Base-by-base conservation (phyloP, 2,797 vertebrate genomes). In the Gorsachius magnificus region DNA sequence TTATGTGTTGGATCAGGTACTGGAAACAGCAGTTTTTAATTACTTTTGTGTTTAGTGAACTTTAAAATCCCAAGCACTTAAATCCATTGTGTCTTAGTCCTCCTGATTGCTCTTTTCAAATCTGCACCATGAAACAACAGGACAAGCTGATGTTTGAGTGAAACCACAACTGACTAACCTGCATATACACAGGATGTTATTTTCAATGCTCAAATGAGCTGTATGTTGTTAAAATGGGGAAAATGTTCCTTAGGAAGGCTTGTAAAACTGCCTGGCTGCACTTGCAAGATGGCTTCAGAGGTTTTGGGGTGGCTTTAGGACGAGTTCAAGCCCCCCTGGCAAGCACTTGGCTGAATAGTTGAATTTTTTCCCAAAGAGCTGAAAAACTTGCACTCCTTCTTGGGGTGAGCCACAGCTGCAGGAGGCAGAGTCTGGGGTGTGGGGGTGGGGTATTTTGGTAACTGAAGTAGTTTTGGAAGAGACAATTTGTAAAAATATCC, bases 11-110 rank as follows among this genome's bases (percentile, higher is more conserved):
- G 58, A 94, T 79, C 93, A 94, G 96, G 95, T 96, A 82, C 17
- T 95, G 61, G 87, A 82, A 94, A 79, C 70, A 60, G 76, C 69
- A 60, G 66, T 43, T 95, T 81, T 86, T 93, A 93, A 91, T 96
- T 96, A 91, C 43, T 90, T 88, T 43, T 72, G 63, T 72, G 85
- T 82, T 88, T 74, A 76, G 87, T 79, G 96, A 93, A 76, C 95
- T 95, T 96, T 51, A 58, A 94, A 93, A 94, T 93, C 51, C 51
- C 14, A 10, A 79, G 54, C 20, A 10, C 43, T 78, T n/a, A 51
- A 75, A 80, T 83, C 17, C 0, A 0, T 18, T 18, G 61, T n/a
- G 38, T 77, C 3, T 94, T 74, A 77, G 36, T 68, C 56, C 20
- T 84, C 22, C 69, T 28, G 75, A 85, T n/a, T 35, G 91, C 82